A percentile compares a stretch with the other conserved stretches of the same genome.
Evolutionary conservation across 2,888 invertebrate species (phyloP).

Genomic region (Drosophila infuscata): DNA sequence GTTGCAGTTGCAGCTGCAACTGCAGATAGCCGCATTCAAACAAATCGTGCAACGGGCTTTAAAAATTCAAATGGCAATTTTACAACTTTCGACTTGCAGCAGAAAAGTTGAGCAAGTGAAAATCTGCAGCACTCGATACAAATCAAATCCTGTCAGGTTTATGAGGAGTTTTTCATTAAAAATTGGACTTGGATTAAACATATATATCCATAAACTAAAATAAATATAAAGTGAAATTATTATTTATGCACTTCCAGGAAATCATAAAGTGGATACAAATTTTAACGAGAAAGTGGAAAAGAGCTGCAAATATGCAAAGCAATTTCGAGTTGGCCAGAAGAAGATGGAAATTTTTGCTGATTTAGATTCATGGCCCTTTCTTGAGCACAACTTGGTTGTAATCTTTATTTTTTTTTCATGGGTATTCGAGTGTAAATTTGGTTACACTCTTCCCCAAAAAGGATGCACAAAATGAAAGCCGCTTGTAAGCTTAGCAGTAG

Average conservation of each 20-base stretch:
- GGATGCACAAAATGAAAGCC: conserved; percentile 64
- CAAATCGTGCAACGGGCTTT: conserved; percentile 64
- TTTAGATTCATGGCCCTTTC: neutral
- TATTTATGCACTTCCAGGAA: neutral
- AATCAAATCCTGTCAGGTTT: neutral
- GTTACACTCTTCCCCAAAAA: conserved; percentile 3
- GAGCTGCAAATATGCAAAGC: neutral
- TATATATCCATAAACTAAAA: neutral
- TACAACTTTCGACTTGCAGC: neutral
- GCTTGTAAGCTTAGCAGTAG: conserved; percentile 39
- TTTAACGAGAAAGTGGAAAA: neutral
- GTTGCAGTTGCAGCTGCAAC: conserved; percentile 30
- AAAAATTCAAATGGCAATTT: conserved; percentile 26
- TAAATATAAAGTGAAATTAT: neutral
- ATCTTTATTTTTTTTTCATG: neutral
- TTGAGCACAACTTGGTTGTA: neutral
- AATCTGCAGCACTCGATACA: neutral
- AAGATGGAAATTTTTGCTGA: neutral
- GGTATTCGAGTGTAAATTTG: neutral
- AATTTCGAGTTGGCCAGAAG: neutral
- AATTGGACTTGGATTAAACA: neutral
- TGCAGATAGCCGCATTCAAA: conserved; percentile 68
- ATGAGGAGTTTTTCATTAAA: neutral
- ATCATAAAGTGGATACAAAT: neutral
- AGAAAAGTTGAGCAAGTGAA: neutral